Conservation (phyloP, 2,113 vertebrate species). For the Trichechus manatus region DNA sequence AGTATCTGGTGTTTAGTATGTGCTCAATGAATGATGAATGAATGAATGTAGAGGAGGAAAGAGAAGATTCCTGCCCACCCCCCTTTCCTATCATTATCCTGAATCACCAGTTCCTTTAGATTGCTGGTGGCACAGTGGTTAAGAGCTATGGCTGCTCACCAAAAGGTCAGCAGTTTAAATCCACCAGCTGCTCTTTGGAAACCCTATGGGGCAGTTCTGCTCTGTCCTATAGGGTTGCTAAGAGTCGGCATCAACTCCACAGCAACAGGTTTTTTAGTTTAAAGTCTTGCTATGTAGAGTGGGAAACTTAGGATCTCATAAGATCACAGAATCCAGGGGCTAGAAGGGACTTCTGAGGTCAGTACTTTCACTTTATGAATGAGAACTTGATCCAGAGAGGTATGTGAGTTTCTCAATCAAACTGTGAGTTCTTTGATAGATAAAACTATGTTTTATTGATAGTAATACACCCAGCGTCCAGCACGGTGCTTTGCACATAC, state of each 20-base stretch:
- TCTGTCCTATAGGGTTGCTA: too few species aligned
- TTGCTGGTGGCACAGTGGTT: neutral
- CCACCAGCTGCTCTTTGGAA: too few species aligned
- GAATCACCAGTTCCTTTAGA: neutral
- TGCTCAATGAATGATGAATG: too few species aligned
- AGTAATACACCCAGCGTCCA: neutral
- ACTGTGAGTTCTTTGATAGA: neutral
- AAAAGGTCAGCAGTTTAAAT: too few species aligned
- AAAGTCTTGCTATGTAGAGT: neutral
- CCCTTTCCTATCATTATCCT: neutral
- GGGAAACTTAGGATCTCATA: neutral
- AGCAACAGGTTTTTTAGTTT: too few species aligned
- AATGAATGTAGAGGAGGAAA: neutral
- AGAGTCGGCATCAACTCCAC: too few species aligned
- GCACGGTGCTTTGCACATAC: neutral
- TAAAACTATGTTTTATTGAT: neutral
- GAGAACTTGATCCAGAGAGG: neutral
- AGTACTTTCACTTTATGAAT: slow-evolving; percentile 26
- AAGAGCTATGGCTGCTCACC: too few species aligned
- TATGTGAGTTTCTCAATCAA: slow-evolving; percentile 2
- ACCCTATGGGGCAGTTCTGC: too few species aligned
- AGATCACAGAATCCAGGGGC: neutral
- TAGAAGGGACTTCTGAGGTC: neutral
- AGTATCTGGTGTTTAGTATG: neutral
- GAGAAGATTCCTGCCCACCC: neutral